Evolutionary conservation across 1,140 invertebrate genomes (phyloP).

Genomic region (Lanistes nyassanus): DNA sequence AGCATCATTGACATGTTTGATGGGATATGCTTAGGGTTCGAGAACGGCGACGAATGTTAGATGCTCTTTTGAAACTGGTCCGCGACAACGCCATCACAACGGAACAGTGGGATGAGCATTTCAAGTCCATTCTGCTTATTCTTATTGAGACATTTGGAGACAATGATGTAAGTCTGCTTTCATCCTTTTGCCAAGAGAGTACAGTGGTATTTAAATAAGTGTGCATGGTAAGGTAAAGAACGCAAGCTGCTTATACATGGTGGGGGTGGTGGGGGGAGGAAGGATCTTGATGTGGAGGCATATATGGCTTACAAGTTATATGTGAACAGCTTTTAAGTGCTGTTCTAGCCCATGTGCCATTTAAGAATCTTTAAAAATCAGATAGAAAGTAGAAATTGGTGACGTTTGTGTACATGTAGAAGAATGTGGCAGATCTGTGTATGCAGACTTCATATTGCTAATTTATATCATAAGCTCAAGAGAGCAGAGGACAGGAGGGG

Average conservation of each 20-base stretch:
- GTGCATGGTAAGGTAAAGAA: too few species aligned
- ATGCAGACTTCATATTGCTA: background rate
- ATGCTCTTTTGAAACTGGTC: constrained; percentile 66
- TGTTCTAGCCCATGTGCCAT: too few species aligned
- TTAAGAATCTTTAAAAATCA: too few species aligned
- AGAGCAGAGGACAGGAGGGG: background rate
- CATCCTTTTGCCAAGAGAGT: too few species aligned
- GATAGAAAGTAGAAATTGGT: too few species aligned
- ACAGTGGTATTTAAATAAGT: too few species aligned
- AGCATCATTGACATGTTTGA: background rate
- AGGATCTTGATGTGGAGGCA: too few species aligned
- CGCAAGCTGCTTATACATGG: too few species aligned
- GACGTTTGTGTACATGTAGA: background rate
- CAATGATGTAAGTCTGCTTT: constrained; percentile 70
- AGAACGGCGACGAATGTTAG: constrained; percentile 67
- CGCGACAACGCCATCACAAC: constrained; percentile 64
- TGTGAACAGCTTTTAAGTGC: too few species aligned
- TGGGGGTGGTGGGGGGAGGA: too few species aligned
- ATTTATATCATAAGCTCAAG: background rate
- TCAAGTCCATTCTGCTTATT: constrained; percentile 79
- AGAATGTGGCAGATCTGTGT: background rate
- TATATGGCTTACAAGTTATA: too few species aligned
- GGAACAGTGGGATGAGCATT: constrained; percentile 70
- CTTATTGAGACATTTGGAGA: constrained; percentile 79
- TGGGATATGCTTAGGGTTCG: constrained; percentile 54